Conservation (phyloP, 2,888 invertebrate genomes). For the Troides oblongomaculatus region DNA sequence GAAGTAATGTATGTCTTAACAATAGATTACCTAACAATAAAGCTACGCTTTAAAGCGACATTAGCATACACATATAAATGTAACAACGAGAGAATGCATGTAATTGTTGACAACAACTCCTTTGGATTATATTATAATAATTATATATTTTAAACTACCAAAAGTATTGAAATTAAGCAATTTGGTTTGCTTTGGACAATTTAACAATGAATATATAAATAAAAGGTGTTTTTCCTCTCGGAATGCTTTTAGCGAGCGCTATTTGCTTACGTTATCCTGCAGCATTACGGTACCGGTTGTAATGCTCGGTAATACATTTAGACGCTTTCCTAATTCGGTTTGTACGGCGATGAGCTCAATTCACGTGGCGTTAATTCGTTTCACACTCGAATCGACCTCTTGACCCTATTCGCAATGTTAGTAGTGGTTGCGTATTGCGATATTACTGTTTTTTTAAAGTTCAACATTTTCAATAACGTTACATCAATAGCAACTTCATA, state of each 20-base stretch:
- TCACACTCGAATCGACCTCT: slow-evolving; percentile 28
- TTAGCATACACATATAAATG: no score
- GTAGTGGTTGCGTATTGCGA: slow-evolving; percentile 3
- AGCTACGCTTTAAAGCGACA: no score
- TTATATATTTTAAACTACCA: no score
- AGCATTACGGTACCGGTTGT: slow-evolving; percentile 24
- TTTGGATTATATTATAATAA: no score
- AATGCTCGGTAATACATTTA: slow-evolving; percentile 30
- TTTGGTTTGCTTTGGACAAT: neutral
- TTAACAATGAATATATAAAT: slow-evolving; percentile 21
- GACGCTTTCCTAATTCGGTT: slow-evolving; percentile 30
- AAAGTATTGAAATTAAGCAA: no score
- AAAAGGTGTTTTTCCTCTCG: slow-evolving; percentile 19
- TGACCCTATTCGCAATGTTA: slow-evolving; percentile 21
- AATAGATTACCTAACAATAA: no score
- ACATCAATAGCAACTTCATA: no score
- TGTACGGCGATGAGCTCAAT: slow-evolving; percentile 31
- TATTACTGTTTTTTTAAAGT: no score
- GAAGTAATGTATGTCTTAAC: no score
- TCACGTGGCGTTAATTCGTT: slow-evolving; percentile 30
- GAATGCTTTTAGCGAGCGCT: slow-evolving; percentile 27
- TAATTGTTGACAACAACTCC: no score
- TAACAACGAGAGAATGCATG: no score
- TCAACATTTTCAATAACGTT: no score
- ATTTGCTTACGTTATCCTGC: slow-evolving; percentile 28